Base-by-base conservation (phyloP, 2,797 vertebrate species). In the Bradypodion ventrale region DNA sequence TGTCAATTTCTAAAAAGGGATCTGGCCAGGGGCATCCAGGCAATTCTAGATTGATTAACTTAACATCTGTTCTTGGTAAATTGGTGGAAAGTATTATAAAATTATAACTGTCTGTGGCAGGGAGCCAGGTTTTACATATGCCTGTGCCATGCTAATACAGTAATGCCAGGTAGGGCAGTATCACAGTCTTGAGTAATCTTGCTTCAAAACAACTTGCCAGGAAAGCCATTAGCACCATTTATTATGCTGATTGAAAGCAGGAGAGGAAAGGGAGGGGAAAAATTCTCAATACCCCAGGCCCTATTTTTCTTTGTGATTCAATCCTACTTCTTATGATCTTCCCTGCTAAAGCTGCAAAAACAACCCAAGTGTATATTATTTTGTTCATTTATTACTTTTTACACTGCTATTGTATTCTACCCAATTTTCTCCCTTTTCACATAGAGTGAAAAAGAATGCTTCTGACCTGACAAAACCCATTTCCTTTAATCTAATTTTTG, bases 231-330 rank as follows among this genome's bases (percentile, higher is more conserved):
- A 92, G 80, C 70, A 89, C 85, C 90, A 92, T 91, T 94, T 94
- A 93, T 93, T 93, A 92, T 80, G 79, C 42, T 87, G 89, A 82
- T 87, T 91, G 90, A 87, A 89, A 86, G 74, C 86, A 93, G 90
- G 78, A 9, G 21, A 7, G 37, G 23, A 15, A 3, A 35, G 32
- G 1, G 66, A 3, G 37, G 1, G 21, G 66, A 2, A 3, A 42
- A 49, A n/a, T 19, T n/a, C 35, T 19, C 19, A 56, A 15, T 63
- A 13, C 35, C 21, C n/a, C 70, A 19, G 23, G n/a, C 12, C 77
- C 60, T 66, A 84, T 92, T 95, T 95, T 95, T 91, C 90, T 93
- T 93, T 90, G 92, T 85, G 59, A 90, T 86, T 85, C 74, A 85
- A 85, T 93, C 89, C 87, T 83, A 60, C 44, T 52, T 91, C 29